These are phyloP conservation scores for Carterocephalus palaemon DNA, from an alignment of 2,888 invertebrate species.

Conservation along the genomic window DNA sequence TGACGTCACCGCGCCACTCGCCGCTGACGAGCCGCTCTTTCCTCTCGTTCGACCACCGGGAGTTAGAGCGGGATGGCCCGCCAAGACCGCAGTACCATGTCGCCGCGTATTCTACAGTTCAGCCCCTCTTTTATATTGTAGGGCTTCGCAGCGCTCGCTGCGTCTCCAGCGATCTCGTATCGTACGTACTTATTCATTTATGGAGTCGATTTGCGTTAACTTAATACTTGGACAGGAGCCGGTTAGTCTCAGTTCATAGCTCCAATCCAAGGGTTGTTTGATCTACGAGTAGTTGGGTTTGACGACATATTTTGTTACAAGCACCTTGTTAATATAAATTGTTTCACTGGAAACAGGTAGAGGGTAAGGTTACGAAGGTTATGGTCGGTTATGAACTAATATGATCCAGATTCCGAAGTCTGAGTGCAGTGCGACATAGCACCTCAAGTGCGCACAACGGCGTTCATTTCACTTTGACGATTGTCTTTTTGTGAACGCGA, in stretches of 20 bases:
- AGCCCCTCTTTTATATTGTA: conserved; percentile 40
- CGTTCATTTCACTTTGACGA: conserved; percentile 23
- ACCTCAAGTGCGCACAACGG: conserved; percentile 13
- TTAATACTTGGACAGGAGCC: conserved; percentile 11
- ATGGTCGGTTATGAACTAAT: conserved; percentile 5
- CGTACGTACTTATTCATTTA: conserved; percentile 29
- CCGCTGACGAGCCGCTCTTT: conserved; percentile 26
- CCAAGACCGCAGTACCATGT: conserved; percentile 39
- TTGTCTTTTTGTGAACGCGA: conserved; percentile 22
- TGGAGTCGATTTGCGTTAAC: conserved; percentile 20
- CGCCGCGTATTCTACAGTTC: conserved; percentile 37
- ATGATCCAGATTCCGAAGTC: conserved; percentile 4
- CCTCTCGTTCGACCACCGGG: conserved; percentile 27
- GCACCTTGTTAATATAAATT: conserved; percentile 13
- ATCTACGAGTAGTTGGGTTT: not conserved
- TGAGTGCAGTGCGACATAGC: not conserved
- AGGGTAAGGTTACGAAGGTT: conserved; percentile 20
- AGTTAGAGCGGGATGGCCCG: conserved; percentile 25
- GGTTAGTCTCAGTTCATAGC: conserved; percentile 1
- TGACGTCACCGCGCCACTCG: conserved; percentile 59
- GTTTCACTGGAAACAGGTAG: conserved; percentile 6
- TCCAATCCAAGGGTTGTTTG: not conserved
- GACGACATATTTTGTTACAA: not conserved
- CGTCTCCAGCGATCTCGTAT: conserved; percentile 33
- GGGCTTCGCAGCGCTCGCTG: conserved; percentile 35